These are phyloP conservation scores for Boleophthalmus pectinirostris DNA, from an alignment of 2,113 vertebrate species.

Conservation along the genomic window DNA sequence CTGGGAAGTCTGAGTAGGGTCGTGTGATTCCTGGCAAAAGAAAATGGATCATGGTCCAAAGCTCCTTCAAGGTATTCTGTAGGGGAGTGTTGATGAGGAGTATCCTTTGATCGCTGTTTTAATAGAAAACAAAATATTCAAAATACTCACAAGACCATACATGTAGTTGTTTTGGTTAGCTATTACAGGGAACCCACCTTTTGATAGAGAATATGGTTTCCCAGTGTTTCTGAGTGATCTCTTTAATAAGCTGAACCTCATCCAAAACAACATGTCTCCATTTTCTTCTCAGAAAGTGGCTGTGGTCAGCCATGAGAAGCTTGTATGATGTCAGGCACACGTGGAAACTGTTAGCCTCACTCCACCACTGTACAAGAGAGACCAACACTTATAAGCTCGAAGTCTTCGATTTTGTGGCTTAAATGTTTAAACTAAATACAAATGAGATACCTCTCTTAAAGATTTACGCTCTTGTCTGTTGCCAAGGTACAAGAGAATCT, in stretches of 20 bases:
- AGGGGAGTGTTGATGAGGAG: slow-evolving; percentile 89
- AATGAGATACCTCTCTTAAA: slow-evolving; percentile 82
- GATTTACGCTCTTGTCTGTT: slow-evolving; percentile 82
- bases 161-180: background rate
- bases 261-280: slow-evolving; percentile 91
- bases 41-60: slow-evolving; percentile 95
- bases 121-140: background rate
- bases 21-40: slow-evolving; percentile 89
- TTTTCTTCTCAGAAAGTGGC: slow-evolving; percentile 81
- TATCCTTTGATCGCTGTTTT: slow-evolving; percentile 84
- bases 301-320: slow-evolving; percentile 86
- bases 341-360: slow-evolving; percentile 86
- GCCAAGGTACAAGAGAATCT: slow-evolving; percentile 89
- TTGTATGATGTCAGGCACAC: slow-evolving; percentile 92
- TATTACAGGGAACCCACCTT: slow-evolving; percentile 71
- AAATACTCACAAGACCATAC: background rate
- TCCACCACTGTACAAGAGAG: slow-evolving; percentile 80
- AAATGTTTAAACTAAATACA: background rate
- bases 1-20: slow-evolving; percentile 87
- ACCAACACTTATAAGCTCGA: background rate
- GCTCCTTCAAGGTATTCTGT: slow-evolving; percentile 89
- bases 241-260: slow-evolving; percentile 89
- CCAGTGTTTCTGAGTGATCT: slow-evolving; percentile 91
- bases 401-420: background rate
- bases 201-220: slow-evolving; percentile 84